Percentiles rank a stretch among this genome's conserved stretches.
Evolutionary conservation across 2,888 invertebrate genomes (phyloP).

Genomic region (Dermolepida albohirtum): DNA sequence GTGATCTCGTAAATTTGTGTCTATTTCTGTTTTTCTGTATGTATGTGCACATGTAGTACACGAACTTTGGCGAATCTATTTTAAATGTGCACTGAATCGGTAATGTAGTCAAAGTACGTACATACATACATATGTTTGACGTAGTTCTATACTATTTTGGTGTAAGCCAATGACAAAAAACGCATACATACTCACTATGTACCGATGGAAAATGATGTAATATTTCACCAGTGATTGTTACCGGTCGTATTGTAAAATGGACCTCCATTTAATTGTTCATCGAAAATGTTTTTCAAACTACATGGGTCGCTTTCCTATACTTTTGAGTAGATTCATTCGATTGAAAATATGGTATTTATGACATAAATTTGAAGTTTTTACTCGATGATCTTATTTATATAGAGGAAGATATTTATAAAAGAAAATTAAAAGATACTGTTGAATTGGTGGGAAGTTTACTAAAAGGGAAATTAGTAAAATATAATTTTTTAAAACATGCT

Average conservation of each 20-base stretch:
- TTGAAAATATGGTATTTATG: background rate
- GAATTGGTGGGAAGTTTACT: no score
- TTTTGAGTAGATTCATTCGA: slow-evolving; percentile 6
- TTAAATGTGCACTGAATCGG: slow-evolving; percentile 41
- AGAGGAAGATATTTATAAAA: no score
- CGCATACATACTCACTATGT: background rate
- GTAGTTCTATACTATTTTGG: slow-evolving; percentile 16
- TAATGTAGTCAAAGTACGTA: slow-evolving; percentile 27
- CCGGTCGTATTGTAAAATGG: slow-evolving; percentile 16
- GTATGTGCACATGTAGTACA: background rate
- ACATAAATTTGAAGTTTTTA: background rate
- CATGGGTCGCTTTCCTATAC: slow-evolving; percentile 12
- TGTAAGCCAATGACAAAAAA: slow-evolving; percentile 8
- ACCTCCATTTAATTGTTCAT: slow-evolving; percentile 19
- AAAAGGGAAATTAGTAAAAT: no score
- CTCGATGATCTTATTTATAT: no score
- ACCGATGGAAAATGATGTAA: slow-evolving; percentile 21
- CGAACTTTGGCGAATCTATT: slow-evolving; percentile 36
- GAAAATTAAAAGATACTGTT: no score
- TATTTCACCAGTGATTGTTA: slow-evolving; percentile 14
- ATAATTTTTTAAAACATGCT: no score
- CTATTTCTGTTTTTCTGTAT: slow-evolving; percentile 41
- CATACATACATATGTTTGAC: slow-evolving; percentile 16
- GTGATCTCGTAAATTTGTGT: slow-evolving; percentile 41
- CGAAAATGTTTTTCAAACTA: slow-evolving; percentile 17